Conservation (phyloP, 2,797 vertebrate genomes). For the Artibeus jamaicensis region DNA sequence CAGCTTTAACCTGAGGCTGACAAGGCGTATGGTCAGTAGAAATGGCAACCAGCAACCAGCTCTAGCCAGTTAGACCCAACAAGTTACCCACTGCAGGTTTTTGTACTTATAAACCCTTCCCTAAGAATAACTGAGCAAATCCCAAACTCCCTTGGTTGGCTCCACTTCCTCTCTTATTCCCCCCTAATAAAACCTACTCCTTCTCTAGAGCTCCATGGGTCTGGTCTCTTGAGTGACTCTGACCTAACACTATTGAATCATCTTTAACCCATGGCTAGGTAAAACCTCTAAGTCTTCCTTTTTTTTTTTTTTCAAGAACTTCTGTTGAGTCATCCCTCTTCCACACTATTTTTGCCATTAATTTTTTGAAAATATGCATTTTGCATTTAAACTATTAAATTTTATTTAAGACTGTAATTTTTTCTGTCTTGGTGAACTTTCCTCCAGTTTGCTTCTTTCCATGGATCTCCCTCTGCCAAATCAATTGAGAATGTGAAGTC, state of each 20-base stretch:
- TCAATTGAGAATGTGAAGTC: background rate
- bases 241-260: background rate
- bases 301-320: background rate
- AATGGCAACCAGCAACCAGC: too few relatives aligned
- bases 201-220: rapidly evolving
- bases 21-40: too few relatives aligned
- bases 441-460: background rate
- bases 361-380: background rate
- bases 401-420: background rate
- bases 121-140: too few relatives aligned
- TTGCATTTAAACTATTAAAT: background rate
- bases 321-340: slow-evolving; percentile 15
- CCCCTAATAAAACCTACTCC: too few relatives aligned
- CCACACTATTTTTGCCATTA: background rate
- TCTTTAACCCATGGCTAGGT: slow-evolving; percentile 47
- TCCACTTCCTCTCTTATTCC: too few relatives aligned
- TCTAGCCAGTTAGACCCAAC: too few relatives aligned
- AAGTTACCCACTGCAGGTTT: too few relatives aligned
- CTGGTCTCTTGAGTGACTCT: too few relatives aligned
- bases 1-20: too few relatives aligned
- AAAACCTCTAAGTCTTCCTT: slow-evolving; percentile 6
- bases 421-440: background rate
- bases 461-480: background rate
- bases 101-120: too few relatives aligned
- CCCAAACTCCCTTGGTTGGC: too few relatives aligned